Conservation (phyloP, 2,888 invertebrate species). For the Watsonalla cultraria region DNA sequence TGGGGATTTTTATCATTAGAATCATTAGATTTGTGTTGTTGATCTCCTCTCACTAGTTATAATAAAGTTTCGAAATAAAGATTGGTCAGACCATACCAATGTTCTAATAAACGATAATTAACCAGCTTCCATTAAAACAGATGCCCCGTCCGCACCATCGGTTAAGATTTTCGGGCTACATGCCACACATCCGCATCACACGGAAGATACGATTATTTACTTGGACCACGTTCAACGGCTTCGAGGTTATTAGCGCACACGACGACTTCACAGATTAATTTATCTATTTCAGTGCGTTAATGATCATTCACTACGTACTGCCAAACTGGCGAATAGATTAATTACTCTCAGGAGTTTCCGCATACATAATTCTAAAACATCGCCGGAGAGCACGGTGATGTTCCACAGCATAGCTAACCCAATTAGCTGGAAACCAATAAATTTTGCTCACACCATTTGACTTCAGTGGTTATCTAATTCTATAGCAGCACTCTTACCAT, state of each 20-base stretch:
- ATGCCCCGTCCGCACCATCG: constrained; percentile 19
- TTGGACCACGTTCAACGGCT: constrained; percentile 66
- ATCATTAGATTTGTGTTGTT: too few species aligned
- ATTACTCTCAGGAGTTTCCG: too few species aligned
- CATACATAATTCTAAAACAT: too few species aligned
- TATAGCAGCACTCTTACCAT: too few species aligned
- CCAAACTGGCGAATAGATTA: background rate
- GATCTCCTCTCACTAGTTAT: too few species aligned
- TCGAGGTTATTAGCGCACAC: constrained; percentile 50
- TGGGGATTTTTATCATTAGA: too few species aligned
- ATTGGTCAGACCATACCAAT: background rate
- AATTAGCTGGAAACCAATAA: too few species aligned
- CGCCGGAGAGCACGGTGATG: too few species aligned
- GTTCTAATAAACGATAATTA: background rate
- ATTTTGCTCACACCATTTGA: too few species aligned
- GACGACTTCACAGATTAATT: constrained; percentile 45
- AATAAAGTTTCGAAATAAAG: background rate
- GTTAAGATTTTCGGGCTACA: constrained; percentile 43
- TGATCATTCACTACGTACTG: background rate
- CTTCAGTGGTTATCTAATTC: too few species aligned
- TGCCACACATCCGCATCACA: constrained; percentile 51
- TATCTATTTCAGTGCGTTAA: constrained; percentile 17
- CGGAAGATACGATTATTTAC: constrained; percentile 60
- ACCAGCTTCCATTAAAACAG: background rate
- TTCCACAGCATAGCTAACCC: too few species aligned